Percentiles rank a stretch among this genome's conserved stretches.
Conservation (phyloP, 64 coral and sea anemone genomes). For the Pachyseris speciosa region DNA sequence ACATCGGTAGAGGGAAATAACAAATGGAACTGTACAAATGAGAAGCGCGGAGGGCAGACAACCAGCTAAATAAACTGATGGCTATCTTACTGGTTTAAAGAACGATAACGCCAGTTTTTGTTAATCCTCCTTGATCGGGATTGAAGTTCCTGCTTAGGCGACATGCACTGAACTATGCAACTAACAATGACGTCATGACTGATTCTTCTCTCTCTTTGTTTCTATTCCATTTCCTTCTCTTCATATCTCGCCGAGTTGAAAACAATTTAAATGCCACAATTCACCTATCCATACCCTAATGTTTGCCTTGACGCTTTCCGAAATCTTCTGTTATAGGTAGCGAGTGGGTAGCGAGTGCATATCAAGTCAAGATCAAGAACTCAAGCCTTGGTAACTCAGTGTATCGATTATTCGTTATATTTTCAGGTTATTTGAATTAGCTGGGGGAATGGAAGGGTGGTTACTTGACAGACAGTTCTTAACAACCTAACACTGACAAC, state of each 20-base stretch:
- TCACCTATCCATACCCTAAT: no score
- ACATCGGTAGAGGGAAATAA: no score
- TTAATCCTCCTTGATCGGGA: neutral
- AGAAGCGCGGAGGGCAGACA: no score
- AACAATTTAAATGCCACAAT: no score
- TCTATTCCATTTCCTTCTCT: neutral
- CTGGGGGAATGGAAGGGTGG: neutral
- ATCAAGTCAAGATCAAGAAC: neutral
- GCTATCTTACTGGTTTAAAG: no score
- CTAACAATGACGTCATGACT: neutral
- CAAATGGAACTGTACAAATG: no score
- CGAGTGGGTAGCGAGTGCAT: neutral
- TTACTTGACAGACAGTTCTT: slow-evolving; percentile 8
- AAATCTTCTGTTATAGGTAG: neutral
- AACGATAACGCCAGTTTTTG: no score
- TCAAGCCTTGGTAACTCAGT: neutral
- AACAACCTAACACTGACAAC: neutral
- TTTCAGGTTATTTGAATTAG: neutral
- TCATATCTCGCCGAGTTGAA: neutral
- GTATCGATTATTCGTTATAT: neutral
- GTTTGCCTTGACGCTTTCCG: neutral
- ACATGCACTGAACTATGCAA: no score
- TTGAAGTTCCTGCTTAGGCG: neutral
- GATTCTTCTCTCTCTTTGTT: neutral
- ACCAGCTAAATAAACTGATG: no score